Base-by-base conservation (phyloP, 2,113 vertebrate genomes). In the Equus przewalskii region DNA sequence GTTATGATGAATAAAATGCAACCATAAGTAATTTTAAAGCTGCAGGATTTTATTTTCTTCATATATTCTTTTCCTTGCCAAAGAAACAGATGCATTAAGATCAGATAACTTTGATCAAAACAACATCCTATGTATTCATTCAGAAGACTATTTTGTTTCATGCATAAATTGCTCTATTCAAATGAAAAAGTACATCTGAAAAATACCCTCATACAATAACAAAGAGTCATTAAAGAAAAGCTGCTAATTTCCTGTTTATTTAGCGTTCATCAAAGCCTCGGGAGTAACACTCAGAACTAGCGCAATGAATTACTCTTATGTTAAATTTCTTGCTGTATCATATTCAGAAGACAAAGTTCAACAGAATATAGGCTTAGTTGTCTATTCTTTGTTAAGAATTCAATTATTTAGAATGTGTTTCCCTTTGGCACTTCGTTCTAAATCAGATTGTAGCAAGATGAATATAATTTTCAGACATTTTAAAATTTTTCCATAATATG, bases 181-280 rank as follows among this genome's bases (percentile, higher is more conserved):
- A 89, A 1, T 11, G 21, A 97, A 91, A 56, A 28, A 60, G 41
- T 93, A 56, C 44, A 44, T 89, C 76, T 24, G 33, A 87, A 49
- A 41, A 94, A 76, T 95, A 49, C 6, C 44, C 26, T 44, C 0
- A 15, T 78, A 56, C 83, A n/a, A 88, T 30, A 94, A 91, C 41
- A 76, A 95, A 76, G 60, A 22, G 51, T 21, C n/a, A 95, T 94
- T 87, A 4, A 60, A 91, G 36, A 41, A 67, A 90, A 96, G 14
- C 49, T 5, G 9, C 94, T 97, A 76, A 41, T 54, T 84, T 97
- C 54, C 65, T 76, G 2, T 94, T 85, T 96, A 56, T 91, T 97
- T 96, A 94, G 28, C 28, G 1, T 60, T 89, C 24, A 90, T 69
- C 3, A 97, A 49, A 80, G 12, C 8, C 85, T 97, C 90, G 46